These are phyloP conservation scores for Catocala sponsa DNA, from an alignment of 2,888 invertebrate genomes.

Conservation along the genomic window DNA sequence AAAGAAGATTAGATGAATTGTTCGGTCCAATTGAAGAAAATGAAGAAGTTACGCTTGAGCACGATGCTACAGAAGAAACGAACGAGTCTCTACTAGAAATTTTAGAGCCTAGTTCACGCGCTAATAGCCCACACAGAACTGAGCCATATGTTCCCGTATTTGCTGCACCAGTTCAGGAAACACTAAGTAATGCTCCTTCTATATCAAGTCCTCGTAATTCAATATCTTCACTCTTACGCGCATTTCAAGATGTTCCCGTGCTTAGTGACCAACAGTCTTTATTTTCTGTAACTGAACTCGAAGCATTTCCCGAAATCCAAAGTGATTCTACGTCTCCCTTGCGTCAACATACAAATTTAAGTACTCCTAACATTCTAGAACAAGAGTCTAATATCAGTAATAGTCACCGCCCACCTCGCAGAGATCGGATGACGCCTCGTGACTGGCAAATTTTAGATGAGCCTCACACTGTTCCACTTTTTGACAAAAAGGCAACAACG, in stretches of 20 bases:
- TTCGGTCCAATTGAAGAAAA: constrained; percentile 14
- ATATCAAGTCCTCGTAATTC: constrained; percentile 16
- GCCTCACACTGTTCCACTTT: not conserved
- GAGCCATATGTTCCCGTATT: constrained; percentile 8
- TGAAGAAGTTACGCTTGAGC: constrained; percentile 12
- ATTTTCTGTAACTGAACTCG: constrained; percentile 7
- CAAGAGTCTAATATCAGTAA: not conserved
- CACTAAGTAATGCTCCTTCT: constrained; percentile 11
- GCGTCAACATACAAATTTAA: not conserved
- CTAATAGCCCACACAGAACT: constrained; percentile 15
- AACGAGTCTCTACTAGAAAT: constrained; percentile 12
- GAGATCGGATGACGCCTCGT: not conserved
- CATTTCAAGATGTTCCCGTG: constrained; percentile 17
- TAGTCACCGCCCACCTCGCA: not conserved
- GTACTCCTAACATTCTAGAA: no score
- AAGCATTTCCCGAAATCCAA: constrained; percentile 8
- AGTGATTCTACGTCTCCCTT: not conserved
- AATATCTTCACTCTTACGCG: constrained; percentile 16
- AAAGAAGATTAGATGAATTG: constrained; percentile 15
- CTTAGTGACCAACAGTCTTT: constrained; percentile 16
- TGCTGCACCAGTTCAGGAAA: constrained; percentile 4
- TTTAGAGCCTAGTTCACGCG: constrained; percentile 14
- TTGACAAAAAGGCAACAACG: not conserved
- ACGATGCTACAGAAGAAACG: constrained; percentile 10
- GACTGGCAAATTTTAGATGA: not conserved